Evolutionary conservation across 2,797 vertebrate genomes (phyloP), one percentile per base, ranked within the genome.

Genomic region (Harpagifer antarcticus): DNA sequence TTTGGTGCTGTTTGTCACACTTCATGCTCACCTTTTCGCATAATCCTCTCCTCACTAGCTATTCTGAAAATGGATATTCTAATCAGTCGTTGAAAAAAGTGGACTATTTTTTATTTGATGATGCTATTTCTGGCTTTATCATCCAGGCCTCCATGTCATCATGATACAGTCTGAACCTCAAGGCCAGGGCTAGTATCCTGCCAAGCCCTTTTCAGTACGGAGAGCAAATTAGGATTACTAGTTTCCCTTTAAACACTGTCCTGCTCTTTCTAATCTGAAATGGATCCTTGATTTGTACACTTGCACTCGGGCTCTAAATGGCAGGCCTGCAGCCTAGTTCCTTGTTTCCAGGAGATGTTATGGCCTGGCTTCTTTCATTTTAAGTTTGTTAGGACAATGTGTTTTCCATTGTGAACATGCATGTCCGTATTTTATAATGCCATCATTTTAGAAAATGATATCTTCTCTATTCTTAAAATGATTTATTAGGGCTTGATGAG

Each of bases 221-320:
- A 71, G 45, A 58, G 74, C 49, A 88, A 86, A 89, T 86, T 89
- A 77, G 81, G 84, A 89, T 91, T 88, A 85, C 60, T 58, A 66
- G 68, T 43, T 69, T 84, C 74, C 70, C 20, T 54, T 60, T 68
- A 83, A 82, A 16, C 63, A 73, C 61, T 58, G 62, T 82, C 73
- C 72, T 33, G 40, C 37, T 84, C 58, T 33, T 78, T 68, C 65
- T 89, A 86, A 87, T 88, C 86, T 85, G 79, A 84, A 85, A 86
- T 56, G 78, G 75, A 88, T 87, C 74, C 58, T 17, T 74, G 77
- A 84, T 84, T 72, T 78, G 43, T 44, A 12, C 55, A 43, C 59
- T 59, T 65, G 27, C 47, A 40, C 58, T 55, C 44, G 15, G 54
- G 50, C 79, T 59, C 44, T 72, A 61, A 72, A 72, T 23, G 69